Base-by-base conservation (phyloP, 2,888 invertebrate genomes). In the Marronus borbonicus region DNA sequence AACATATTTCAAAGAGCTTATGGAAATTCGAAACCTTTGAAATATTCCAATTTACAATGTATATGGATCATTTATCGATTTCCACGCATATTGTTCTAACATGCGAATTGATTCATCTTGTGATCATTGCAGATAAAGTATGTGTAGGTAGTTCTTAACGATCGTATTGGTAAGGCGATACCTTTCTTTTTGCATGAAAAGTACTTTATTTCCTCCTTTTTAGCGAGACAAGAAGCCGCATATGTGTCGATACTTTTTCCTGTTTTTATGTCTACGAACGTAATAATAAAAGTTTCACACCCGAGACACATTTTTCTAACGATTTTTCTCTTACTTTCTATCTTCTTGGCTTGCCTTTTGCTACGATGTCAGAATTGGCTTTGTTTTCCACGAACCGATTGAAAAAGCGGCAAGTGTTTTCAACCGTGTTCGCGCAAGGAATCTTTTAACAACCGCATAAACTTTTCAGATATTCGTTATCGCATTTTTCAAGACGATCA, bases 201-300 rank as follows among this genome's bases (percentile, higher is more conserved):
- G 20, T 58, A 58, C n/a, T 62, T 8, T 62, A 31, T 8, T 55
- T 17, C 20, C 55, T 28, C 14, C 8, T 31, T 62, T 28, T 62
- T 31, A 20, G 55, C 20, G 55, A 55, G 24, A 62, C 62, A 62
- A 62, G 31, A 28, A 31, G 14, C 28, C 62, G 14, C 28, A 28
- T 31, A 62, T 28, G 31, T 62, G 10, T 55, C 28, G 28, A 62
- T 28, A 62, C 62, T 68, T 50, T 50, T 20, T 68, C 50, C 50
- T 68, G 44, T 68, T 68, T 66, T 50, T 68, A 50, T 50, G 50
- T 50, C 68, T 8, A 28, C 50, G 50, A 68, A 68, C 50, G 68
- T 68, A 50, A 50, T 68, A 68, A 68, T 68, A 68, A 68, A 65
- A 68, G 68, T 68, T 68, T 68, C 50, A 68, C 68, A 24, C 50